Conservation (phyloP, 1,140 invertebrate genomes). For the Apis cerana region DNA sequence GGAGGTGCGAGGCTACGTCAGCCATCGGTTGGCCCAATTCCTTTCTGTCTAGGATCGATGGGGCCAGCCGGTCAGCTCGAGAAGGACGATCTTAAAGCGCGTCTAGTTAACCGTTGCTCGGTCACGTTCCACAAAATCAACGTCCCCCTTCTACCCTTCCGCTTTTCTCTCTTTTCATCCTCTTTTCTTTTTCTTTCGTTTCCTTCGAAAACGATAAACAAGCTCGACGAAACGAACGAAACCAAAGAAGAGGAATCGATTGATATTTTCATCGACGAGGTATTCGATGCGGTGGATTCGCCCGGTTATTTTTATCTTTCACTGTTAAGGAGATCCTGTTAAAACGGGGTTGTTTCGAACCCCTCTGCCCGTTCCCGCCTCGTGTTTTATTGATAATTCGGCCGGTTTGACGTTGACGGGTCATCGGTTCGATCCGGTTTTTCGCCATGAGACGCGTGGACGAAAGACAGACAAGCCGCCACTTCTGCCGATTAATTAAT, state of each 20-base stretch:
- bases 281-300: conserved; percentile 20
- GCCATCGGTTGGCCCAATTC: conserved; percentile 73
- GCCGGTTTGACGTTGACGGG: conserved; percentile 37
- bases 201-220: conserved; percentile 17
- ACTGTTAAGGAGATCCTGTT: neutral
- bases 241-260: neutral
- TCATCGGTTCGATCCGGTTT: conserved; percentile 16
- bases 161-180: neutral
- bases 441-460: neutral
- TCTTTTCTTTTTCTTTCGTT: neutral
- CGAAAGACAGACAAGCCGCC: conserved; percentile 15
- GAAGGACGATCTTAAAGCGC: conserved; percentile 16
- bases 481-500: conserved; percentile 34
- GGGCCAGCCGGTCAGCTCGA: conserved; percentile 54
- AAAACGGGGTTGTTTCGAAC: conserved; percentile 9
- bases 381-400: conserved; percentile 44
- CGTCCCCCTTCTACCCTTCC: neutral
- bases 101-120: conserved; percentile 9
- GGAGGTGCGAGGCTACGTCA: conserved; percentile 69
- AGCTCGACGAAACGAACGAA: neutral
- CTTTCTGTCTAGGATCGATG: conserved; percentile 72
- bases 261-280: conserved; percentile 40
- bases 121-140: conserved; percentile 38
- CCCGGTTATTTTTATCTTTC: conserved; percentile 26
- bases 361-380: neutral